These are phyloP conservation scores for Drosophila nikananu DNA, from an alignment of 1,140 invertebrate species.

Conservation along the genomic window DNA sequence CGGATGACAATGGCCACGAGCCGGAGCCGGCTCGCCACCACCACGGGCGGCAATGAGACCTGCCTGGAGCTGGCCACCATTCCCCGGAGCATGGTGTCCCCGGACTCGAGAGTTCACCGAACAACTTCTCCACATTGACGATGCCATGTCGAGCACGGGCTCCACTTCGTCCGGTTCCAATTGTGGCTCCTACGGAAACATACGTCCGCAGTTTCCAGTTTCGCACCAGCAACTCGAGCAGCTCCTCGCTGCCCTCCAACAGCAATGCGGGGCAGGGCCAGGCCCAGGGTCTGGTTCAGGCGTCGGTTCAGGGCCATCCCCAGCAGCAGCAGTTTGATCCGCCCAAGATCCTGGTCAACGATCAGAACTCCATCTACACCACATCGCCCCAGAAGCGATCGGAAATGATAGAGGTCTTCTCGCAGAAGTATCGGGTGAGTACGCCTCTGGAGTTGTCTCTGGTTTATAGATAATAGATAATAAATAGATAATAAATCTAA, in stretches of 20 bases:
- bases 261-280: no score
- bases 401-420: constrained; percentile 85
- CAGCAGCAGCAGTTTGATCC: constrained; percentile 82
- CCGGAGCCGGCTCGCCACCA: constrained; percentile 67
- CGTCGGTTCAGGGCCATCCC: constrained; percentile 11
- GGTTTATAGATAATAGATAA: no score
- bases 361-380: constrained; percentile 85
- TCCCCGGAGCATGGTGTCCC: constrained; percentile 80
- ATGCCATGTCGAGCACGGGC: constrained; percentile 69
- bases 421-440: constrained; percentile 82
- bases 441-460: neutral
- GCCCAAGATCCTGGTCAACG: constrained; percentile 85
- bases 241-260: no score
- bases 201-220: no score
- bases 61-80: constrained; percentile 80
- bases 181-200: no score
- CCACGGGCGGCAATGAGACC: constrained; percentile 81
- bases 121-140: constrained; percentile 78
- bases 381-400: constrained; percentile 84
- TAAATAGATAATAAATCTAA: neutral
- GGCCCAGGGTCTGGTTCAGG: constrained; percentile 20
- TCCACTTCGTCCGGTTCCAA: no score
- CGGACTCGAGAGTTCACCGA: constrained; percentile 82
- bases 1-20: constrained; percentile 74
- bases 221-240: no score